Percentiles rank a stretch among this genome's conserved stretches.
Conservation (phyloP, 2,113 vertebrate species). For the Stictonetta naevosa region DNA sequence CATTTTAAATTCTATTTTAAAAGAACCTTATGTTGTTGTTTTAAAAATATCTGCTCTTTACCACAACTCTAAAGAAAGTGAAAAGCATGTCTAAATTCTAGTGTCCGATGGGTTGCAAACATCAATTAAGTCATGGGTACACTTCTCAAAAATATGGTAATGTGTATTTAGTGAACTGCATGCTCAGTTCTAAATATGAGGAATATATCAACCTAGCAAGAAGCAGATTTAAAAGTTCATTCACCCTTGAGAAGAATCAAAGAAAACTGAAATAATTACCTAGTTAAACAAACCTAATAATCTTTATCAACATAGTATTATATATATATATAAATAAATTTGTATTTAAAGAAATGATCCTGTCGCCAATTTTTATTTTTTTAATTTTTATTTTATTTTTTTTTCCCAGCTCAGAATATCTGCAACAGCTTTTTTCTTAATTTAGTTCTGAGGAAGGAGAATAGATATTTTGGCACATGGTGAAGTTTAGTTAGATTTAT, state of each 20-base stretch:
- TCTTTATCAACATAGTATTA: neutral
- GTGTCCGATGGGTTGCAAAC: neutral
- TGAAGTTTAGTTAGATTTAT: neutral
- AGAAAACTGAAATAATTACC: neutral
- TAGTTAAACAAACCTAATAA: neutral
- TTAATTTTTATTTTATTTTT: neutral
- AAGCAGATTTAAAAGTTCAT: neutral
- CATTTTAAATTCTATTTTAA: conserved; percentile 5
- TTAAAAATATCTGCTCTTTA: conserved; percentile 54
- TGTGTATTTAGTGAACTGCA: neutral
- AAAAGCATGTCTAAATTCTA: neutral
- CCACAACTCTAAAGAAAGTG: conserved; percentile 32
- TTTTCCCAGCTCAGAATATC: neutral
- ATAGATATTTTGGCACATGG: neutral
- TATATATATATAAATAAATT: neutral
- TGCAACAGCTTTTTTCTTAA: neutral
- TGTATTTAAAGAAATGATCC: rapidly evolving
- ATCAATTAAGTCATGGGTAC: neutral
- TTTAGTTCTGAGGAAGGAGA: neutral
- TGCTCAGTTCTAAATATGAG: neutral
- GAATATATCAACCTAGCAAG: neutral
- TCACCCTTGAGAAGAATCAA: neutral
- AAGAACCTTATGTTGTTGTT: neutral
- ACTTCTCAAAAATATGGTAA: neutral
- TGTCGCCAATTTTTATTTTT: neutral